phyloP scores from a whole-genome alignment of 2,888 invertebrate species.

The Dione vanillae region DNA sequence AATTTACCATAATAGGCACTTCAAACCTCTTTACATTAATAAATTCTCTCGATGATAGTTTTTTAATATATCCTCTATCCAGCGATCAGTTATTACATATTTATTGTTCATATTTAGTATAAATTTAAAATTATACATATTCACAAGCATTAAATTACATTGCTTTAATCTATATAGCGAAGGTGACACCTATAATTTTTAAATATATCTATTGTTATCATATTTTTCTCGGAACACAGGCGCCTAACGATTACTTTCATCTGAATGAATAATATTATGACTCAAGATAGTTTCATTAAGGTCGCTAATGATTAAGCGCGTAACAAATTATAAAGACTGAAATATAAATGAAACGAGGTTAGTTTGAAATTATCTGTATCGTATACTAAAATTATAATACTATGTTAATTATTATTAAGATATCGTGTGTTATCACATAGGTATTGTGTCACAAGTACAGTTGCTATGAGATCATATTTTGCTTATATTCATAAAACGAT shows the following conservation, averaged over 20 bases:
- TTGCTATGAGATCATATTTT: constrained; percentile 35
- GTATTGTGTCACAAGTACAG: constrained; percentile 20
- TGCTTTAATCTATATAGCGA: background rate
- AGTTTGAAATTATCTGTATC: background rate
- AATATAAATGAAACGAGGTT: constrained; percentile 8
- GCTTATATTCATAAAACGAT: constrained; percentile 8
- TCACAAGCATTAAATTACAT: background rate
- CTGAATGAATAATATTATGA: constrained; percentile 19
- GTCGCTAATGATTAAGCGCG: constrained; percentile 26
- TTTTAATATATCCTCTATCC: too few relatives aligned
- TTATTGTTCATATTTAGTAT: too few relatives aligned
- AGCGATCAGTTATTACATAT: too few relatives aligned
- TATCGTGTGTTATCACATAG: constrained; percentile 15
- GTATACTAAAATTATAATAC: constrained; percentile 14
- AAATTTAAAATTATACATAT: background rate
- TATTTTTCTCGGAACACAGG: constrained; percentile 21
- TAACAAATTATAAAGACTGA: constrained; percentile 11
- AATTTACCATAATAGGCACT: too few relatives aligned
- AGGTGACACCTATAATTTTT: background rate
- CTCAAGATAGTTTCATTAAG: constrained; percentile 24
- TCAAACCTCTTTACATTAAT: too few relatives aligned
- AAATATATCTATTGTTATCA: background rate
- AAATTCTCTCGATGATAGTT: too few relatives aligned
- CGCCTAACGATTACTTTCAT: constrained; percentile 11
- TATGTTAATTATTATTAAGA: constrained; percentile 28